Base-by-base conservation (phyloP, 2,888 invertebrate genomes). In the Ectropis crepuscularia region DNA sequence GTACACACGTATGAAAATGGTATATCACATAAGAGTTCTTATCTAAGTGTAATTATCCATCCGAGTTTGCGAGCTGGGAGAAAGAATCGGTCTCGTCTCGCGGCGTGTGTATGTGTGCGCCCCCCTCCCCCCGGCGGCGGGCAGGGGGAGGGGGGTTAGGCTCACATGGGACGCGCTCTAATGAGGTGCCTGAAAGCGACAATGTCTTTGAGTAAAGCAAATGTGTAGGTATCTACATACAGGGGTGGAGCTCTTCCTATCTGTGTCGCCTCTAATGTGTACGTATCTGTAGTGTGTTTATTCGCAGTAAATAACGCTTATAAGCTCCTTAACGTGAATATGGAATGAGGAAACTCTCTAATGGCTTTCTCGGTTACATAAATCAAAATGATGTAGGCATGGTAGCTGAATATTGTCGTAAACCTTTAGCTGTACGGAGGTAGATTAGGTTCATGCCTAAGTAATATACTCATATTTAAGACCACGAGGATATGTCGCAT, bases 161-260 rank as follows among this genome's bases (percentile, higher is more conserved):
- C 91, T 90, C 90, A 90, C 91, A 90, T 90, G 91, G 90, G 91
- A 91, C 91, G 89, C 89, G 87, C 92, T 91, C 91, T 92, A 92
- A 92, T 92, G 92, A 92, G 91, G 92, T 92, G 92, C 91, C 92
- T 92, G 91, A 92, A 92, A 92, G 92, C 91, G 92, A 92, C 92
- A 92, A 92, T 92, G 92, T 92, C 92, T 91, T 90, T 91, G 90
- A 90, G 89, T 87, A 88, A 89, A 90, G 89, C 91, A 90, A 91
- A 91, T 87, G 90, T 90, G 90, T 90, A 89, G 86, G 86, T 91
- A 91, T 91, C 88, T 91, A 92, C 86, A 86, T 86, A 89, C 76
- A 74, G 82, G 88, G 90, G 86, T 81, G 90, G 88, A 81, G 83
- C 81, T 82, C 81, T 82, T 82, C 82, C 83, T 81, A 79, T 78